Evolutionary conservation across 2,888 invertebrate species (phyloP), one percentile per base, ranked within the genome.

Genomic region (Acanthacorydalis orientalis): DNA sequence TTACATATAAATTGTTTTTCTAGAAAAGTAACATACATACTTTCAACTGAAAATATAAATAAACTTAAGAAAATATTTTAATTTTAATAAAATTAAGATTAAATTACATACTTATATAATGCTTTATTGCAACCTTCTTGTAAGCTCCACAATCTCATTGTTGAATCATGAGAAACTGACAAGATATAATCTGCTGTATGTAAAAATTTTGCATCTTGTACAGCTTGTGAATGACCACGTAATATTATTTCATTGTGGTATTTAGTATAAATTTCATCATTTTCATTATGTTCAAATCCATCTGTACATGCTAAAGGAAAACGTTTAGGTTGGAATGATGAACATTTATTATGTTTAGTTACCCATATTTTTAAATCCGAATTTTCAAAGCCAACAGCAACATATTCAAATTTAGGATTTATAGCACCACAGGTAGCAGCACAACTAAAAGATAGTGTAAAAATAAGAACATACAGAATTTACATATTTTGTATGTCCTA

Each of bases 331-430:
- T 34, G 33, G 2, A 14, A 12, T 6, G 44, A 8, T 14, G 35
- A 14, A 14, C 33, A 34, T 9, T 12, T 7, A 3, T n/a, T 37
- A 14, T 37, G n/a, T 2, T 12, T 15, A 34, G 14, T 44, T 14
- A 75, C 75, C 78, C 80, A 84, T 15, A 85, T 59, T 53, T 78
- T 70, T 49, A 86, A 74, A 56, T 74, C 75, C 0, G 83, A 78
- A 57, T 80, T 77, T 52, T 73, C 72, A 57, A 80, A 82, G 23
- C 86, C 86, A 39, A 77, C 76, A 43, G 79, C 38, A 16, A 46
- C 32, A 15, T 40, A 46, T 14, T 38, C 12, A 11, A 46, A 14
- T 23, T 15, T 10, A n/a, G 16, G 12, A 12, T 40, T 40, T 23
- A 32, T 31, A 15, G 31, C 9, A n/a, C 31, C 31, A 31, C 40